Base-by-base conservation (phyloP, 2,797 vertebrate species). In the Pangasius larnaudii region DNA sequence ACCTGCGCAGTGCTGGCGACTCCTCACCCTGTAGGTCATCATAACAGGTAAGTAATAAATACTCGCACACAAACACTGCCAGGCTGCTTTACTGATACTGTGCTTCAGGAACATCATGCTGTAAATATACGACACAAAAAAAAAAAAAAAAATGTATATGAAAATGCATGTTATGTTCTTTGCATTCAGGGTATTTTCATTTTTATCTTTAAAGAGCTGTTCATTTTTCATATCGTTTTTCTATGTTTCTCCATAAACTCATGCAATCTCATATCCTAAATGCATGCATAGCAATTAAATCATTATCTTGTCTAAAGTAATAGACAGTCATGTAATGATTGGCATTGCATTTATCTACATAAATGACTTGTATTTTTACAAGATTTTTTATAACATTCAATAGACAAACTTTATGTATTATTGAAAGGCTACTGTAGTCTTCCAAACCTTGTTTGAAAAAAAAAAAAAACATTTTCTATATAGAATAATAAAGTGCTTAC, bases 1-100 rank as follows among this genome's bases (percentile, higher is more conserved):
- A 99, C 94, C 97, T 97, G 89, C 98, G 97, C 91, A 97, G 94
- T n/a, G 97, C 98, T 0, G 94, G 96, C 71, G 97, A 94, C 0
- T 98, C 98, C 90, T 99, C 98, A 33, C 97, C 98, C 99, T 99
- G 92, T 11, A 24, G 82, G 86, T 42, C 58, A 67, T 36, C 58
- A 85, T 22, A 18, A 89, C 75, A 86, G 59, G 85, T 10, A 61
- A 84, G 46, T 33, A 58, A 85, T 42, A 53, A 59, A 69, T 11
- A 56, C 39, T 27, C 10, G 11, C 39, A 51, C 36, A 69, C 58
- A 75, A 51, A 82, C 10, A 36, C 18, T 63, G 39, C 51, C 89
- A 89, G 78, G 87, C 85, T 84, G 30, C 72, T 36, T 42, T 24
- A 86, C 22, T 19, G 79, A 81, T 27, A 61, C 36, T 1, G 13